These are phyloP conservation scores for Alviniconcha strummeri DNA, from an alignment of 2,888 invertebrate genomes.

Conservation along the genomic window DNA sequence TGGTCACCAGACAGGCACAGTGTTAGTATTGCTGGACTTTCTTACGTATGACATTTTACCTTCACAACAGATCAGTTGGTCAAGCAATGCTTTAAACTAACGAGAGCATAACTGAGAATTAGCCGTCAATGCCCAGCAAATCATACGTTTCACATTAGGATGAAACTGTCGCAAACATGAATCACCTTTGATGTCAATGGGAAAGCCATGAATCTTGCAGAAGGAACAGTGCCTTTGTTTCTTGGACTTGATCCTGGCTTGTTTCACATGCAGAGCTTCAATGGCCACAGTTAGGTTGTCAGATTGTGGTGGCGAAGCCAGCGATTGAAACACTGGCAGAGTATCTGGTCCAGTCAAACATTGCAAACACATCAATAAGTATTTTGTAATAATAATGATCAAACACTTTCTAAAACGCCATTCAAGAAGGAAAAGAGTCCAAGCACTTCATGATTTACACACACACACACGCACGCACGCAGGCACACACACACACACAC, in stretches of 20 bases:
- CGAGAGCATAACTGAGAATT: too few species aligned
- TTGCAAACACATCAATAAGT: not conserved
- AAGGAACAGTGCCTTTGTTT: conserved; percentile 29
- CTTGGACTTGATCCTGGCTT: not conserved
- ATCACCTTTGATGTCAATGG: conserved; percentile 21
- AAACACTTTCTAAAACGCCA: too few species aligned
- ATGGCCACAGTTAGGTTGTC: not conserved
- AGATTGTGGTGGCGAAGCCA: not conserved
- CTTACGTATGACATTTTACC: too few species aligned
- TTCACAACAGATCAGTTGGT: too few species aligned
- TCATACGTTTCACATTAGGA: too few species aligned
- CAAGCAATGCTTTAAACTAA: too few species aligned
- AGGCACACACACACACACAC: not conserved
- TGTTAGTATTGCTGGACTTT: not conserved
- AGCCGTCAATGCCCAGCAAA: too few species aligned
- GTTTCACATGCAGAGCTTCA: conserved; percentile 9
- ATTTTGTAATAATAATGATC: too few species aligned
- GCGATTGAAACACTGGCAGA: not conserved
- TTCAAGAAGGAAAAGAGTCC: too few species aligned
- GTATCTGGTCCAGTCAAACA: not conserved
- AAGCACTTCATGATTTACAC: too few species aligned
- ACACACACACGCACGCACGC: not conserved
- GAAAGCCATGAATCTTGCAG: conserved; percentile 27
- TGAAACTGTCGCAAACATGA: not conserved
- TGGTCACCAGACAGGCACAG: not conserved